A percentile compares a stretch with the other conserved stretches of the same genome.
These are phyloP conservation scores for Acleris cristana DNA, from an alignment of 2,888 invertebrate species.

Conservation along the genomic window DNA sequence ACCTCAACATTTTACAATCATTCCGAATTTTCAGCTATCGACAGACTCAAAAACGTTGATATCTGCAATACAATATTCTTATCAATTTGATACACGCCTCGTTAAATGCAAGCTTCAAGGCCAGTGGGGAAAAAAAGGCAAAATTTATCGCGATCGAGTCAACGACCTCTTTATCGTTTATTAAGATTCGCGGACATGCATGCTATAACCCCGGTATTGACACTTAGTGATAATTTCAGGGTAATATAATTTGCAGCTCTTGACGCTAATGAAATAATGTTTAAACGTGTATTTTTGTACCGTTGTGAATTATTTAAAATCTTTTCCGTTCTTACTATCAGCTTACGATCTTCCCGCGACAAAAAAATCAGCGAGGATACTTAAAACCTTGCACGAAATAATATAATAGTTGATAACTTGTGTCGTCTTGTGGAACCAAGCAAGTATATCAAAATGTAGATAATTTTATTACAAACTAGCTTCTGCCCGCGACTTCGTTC, in stretches of 20 bases:
- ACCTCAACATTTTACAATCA: not conserved
- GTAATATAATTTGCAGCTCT: slow-evolving; percentile 29
- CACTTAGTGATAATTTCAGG: slow-evolving; percentile 19
- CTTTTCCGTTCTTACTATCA: too few relatives aligned
- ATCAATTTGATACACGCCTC: slow-evolving; percentile 23
- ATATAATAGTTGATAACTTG: too few relatives aligned
- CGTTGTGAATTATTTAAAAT: too few relatives aligned
- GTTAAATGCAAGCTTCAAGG: slow-evolving; percentile 35
- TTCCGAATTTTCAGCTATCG: slow-evolving; percentile 3
- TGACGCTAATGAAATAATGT: slow-evolving; percentile 5
- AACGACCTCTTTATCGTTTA: slow-evolving; percentile 74
- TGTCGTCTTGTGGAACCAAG: too few relatives aligned
- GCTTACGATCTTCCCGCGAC: too few relatives aligned
- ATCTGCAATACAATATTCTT: slow-evolving; percentile 32
- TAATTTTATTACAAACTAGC: too few relatives aligned
- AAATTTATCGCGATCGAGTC: slow-evolving; percentile 66
- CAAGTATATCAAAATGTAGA: too few relatives aligned
- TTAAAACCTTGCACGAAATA: too few relatives aligned
- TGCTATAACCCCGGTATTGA: slow-evolving; percentile 35
- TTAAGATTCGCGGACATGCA: slow-evolving; percentile 62
- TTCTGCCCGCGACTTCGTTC: too few relatives aligned
- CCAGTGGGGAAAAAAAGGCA: slow-evolving; percentile 43
- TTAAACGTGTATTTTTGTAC: not conserved
- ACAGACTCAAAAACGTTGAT: slow-evolving; percentile 43
- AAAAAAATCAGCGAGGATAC: too few relatives aligned